Evolutionary conservation across 92 coral and sea anemone genomes (phyloP).

Genomic region (Paragorgia papillata): DNA sequence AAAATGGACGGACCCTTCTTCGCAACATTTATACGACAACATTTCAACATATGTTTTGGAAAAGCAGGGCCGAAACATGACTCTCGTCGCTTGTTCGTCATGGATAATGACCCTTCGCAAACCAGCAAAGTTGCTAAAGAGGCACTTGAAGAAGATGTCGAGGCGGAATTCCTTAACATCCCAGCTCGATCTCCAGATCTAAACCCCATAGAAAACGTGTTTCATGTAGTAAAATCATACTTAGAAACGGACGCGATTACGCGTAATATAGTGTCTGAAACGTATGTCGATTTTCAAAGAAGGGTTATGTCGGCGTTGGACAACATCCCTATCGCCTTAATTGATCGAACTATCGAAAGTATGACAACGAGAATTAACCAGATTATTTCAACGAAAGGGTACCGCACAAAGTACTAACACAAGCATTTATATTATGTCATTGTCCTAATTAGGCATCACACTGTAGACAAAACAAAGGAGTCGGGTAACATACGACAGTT

Average conservation of each 20-base stretch:
- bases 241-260: slow-evolving; percentile 19
- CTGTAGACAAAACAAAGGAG: too few species aligned
- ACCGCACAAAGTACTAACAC: too few species aligned
- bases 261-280: slow-evolving; percentile 11
- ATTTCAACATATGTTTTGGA: slow-evolving; percentile 57
- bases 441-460: too few species aligned
- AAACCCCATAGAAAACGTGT: slow-evolving; percentile 43
- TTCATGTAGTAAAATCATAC: slow-evolving; percentile 31
- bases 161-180: slow-evolving; percentile 52
- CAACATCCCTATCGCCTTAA: not conserved
- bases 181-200: too few species aligned
- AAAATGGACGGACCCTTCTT: slow-evolving; percentile 57
- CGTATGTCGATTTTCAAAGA: slow-evolving; percentile 13
- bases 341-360: slow-evolving; percentile 40
- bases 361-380: too few species aligned
- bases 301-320: slow-evolving; percentile 18
- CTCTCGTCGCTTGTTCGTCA: slow-evolving; percentile 51
- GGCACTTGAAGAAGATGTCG: slow-evolving; percentile 47
- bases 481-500: too few species aligned
- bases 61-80: slow-evolving; percentile 53
- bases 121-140: too few species aligned
- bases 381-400: too few species aligned
- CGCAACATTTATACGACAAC: slow-evolving; percentile 36
- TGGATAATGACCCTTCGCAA: too few species aligned
- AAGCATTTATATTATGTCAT: too few species aligned